phyloP scores from a whole-genome alignment of 1,140 invertebrate species.

The Nephotettix cincticeps region DNA sequence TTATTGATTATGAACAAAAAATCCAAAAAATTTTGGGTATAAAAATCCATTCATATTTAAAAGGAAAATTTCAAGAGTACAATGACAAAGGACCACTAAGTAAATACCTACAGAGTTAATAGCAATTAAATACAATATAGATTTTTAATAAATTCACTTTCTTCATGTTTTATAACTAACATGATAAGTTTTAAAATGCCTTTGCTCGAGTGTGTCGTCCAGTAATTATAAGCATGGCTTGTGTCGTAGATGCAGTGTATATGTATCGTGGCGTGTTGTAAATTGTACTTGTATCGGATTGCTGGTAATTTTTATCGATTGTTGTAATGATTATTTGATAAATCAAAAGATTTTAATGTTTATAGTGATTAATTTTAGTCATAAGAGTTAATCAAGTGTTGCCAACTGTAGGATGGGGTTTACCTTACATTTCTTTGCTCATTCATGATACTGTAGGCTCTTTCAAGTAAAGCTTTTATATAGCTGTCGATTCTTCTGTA shows the following conservation, averaged over 20 bases:
- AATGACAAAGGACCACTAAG: no score
- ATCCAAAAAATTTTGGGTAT: no score
- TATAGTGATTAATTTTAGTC: background rate
- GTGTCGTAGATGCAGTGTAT: background rate
- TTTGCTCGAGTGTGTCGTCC: background rate
- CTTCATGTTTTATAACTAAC: no score
- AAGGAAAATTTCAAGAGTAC: no score
- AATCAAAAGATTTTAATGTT: constrained; percentile 10
- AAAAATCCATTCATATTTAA: no score
- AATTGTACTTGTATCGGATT: background rate
- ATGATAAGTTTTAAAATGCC: no score
- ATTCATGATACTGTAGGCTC: background rate
- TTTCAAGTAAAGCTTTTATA: background rate
- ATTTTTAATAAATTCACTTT: no score
- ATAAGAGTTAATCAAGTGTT: no score
- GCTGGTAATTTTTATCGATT: background rate
- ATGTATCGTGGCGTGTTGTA: background rate
- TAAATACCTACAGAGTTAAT: no score
- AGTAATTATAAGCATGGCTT: background rate
- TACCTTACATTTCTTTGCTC: background rate
- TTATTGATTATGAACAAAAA: no score
- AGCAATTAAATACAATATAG: no score
- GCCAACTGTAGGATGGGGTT: background rate
- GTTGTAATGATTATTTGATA: background rate
- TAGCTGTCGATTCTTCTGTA: background rate